A percentile compares a stretch with the other conserved stretches of the same genome.
Conservation (phyloP, 1,140 invertebrate species). For the Plodia interpunctella region DNA sequence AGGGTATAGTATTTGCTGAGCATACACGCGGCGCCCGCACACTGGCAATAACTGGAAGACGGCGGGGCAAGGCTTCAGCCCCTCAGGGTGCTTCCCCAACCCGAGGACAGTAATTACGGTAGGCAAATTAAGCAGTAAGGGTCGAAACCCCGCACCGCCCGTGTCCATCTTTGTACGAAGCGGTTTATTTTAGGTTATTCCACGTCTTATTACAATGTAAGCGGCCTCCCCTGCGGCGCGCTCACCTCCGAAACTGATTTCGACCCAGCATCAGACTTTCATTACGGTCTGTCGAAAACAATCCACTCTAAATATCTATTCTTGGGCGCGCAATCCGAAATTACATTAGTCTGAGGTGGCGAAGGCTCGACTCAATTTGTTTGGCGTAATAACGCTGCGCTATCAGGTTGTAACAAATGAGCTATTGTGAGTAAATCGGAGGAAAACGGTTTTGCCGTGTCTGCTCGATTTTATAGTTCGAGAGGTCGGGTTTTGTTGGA, state of each 20-base stretch:
- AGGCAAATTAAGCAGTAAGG: constrained; percentile 78
- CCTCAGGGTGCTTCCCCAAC: constrained; percentile 61
- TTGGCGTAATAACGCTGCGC: constrained; percentile 71
- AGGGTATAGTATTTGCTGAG: constrained; percentile 71
- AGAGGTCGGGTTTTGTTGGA: constrained; percentile 21
- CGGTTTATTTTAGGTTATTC: constrained; percentile 76
- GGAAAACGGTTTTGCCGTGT: constrained; percentile 66
- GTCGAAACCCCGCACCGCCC: constrained; percentile 48
- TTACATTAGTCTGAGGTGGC: constrained; percentile 77
- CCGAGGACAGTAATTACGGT: constrained; percentile 78
- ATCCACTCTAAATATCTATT: constrained; percentile 77
- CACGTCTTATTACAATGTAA: constrained; percentile 75
- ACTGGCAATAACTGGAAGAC: constrained; percentile 71
- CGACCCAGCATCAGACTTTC: constrained; percentile 71
- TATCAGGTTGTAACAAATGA: constrained; percentile 76
- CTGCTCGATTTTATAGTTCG: constrained; percentile 56
- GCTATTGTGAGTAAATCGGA: constrained; percentile 70
- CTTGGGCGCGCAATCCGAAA: constrained; percentile 71
- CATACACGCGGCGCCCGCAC: constrained; percentile 70
- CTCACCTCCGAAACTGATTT: constrained; percentile 73
- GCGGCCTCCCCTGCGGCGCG: constrained; percentile 68
- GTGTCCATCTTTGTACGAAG: constrained; percentile 70
- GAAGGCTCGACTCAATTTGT: constrained; percentile 75
- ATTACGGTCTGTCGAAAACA: constrained; percentile 77
- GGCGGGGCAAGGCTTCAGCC: constrained; percentile 42